These are phyloP conservation scores for Leptopilina boulardi DNA, from an alignment of 1,140 invertebrate species.

Conservation along the genomic window DNA sequence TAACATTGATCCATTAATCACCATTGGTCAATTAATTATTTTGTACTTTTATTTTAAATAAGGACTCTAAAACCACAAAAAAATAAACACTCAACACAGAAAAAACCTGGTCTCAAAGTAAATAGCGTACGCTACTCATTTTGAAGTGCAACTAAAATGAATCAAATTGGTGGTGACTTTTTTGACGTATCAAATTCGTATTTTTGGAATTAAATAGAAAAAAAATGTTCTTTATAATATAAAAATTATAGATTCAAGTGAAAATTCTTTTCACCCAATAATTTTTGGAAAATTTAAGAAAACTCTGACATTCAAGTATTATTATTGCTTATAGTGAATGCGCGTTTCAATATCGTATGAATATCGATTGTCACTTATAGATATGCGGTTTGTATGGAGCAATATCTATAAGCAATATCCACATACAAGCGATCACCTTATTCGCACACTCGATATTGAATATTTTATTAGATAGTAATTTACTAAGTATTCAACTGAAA, in stretches of 20 bases:
- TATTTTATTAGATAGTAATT: background rate
- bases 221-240: background rate
- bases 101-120: too few relatives aligned
- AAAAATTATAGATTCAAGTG: background rate
- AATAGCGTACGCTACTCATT: too few relatives aligned
- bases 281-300: background rate
- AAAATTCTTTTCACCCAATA: background rate
- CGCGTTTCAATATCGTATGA: constrained; percentile 6
- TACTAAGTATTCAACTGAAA: background rate
- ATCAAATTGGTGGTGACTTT: too few relatives aligned
- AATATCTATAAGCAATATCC: constrained; percentile 22
- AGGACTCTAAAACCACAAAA: too few relatives aligned
- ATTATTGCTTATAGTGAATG: constrained; percentile 12
- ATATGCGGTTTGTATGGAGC: constrained; percentile 28
- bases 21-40: too few relatives aligned
- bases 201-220: too few relatives aligned
- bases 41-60: too few relatives aligned
- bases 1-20: too few relatives aligned
- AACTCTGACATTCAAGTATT: constrained; percentile 2
- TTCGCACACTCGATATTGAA: constrained; percentile 3
- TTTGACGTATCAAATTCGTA: too few relatives aligned
- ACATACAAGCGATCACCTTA: background rate
- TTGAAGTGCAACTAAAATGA: too few relatives aligned
- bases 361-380: constrained; percentile 31
- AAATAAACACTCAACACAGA: too few relatives aligned